Base-by-base conservation (phyloP, 2,113 vertebrate genomes). In the Corynorhinus townsendii region DNA sequence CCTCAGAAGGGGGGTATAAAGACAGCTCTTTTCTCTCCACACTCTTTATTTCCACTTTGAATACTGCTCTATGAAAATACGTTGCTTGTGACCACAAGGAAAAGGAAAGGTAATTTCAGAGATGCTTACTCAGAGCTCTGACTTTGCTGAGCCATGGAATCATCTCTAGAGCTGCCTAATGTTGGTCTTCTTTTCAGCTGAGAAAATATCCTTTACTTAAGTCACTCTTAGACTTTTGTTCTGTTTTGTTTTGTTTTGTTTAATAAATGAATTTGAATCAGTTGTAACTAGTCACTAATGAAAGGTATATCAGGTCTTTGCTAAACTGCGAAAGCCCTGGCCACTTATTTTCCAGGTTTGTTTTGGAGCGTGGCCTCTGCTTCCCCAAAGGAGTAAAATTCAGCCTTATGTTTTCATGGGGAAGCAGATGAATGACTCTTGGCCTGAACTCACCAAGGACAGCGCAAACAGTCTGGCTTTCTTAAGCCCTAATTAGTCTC, bases 401-500 rank as follows among this genome's bases (percentile, higher is more conserved):
- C 3, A 12, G n/a, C 49, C 56, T 86, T 68, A 5, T 43, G 20
- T 86, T 91, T 95, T 68, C 19, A 30, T 47, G 64, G 43, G 17
- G 64, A 76, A 96, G 47, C 43, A 68, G 80, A 94, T 94, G 79
- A 89, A 79, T 76, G 52, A 71, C n/a, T 84, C 33, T 93, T 72
- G 93, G 85, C 28, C 35, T 2, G 26, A 83, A n/a, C n/a, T 96
- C 66, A 43, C 56, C 24, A 69, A 90, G 45, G 62, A 64, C 19
- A 40, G 20, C 19, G 40, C 52, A 59, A 59, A 69, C 28, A 54
- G 28, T 69, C 59, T 96, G 85, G 75, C 49, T 95, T 96, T 96
- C 97, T 92, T 72, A 69, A 96, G 33, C 82, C 64, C 93, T 98
- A 98, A 98, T 98, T 96, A 97, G 87, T 94, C 96, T 98, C 96